A percentile compares a stretch with the other conserved stretches of the same genome.
These are phyloP conservation scores for Pharmacophagus antenor DNA, from an alignment of 2,888 invertebrate species.

Conservation along the genomic window DNA sequence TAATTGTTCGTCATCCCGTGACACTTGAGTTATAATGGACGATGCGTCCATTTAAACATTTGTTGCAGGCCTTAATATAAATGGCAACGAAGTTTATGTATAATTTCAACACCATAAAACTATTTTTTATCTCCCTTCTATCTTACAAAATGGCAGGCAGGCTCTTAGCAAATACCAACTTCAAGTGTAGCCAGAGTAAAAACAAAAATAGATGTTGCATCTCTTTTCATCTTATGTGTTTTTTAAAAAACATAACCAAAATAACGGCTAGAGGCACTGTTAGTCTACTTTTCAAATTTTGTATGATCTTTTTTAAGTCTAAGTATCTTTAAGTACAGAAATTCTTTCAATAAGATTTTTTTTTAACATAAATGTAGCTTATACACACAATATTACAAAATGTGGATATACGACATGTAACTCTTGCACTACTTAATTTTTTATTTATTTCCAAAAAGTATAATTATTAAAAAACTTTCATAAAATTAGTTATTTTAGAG, in stretches of 20 bases:
- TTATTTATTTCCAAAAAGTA: too few species aligned
- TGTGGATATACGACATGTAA: too few species aligned
- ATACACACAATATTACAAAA: too few species aligned
- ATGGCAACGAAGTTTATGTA: conserved; percentile 75
- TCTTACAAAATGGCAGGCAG: conserved; percentile 80
- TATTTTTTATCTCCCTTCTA: conserved; percentile 81
- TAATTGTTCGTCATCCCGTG: conserved; percentile 97
- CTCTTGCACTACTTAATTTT: too few species aligned
- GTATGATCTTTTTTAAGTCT: too few species aligned
- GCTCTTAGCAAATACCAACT: conserved; percentile 75
- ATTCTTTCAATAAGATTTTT: too few species aligned
- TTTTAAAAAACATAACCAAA: conserved; percentile 19
- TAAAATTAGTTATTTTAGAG: too few species aligned
- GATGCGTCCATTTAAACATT: conserved; percentile 95
- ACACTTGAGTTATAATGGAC: conserved; percentile 99
- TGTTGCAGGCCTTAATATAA: conserved; percentile 76
- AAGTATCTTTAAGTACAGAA: too few species aligned
- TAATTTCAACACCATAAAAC: conserved; percentile 80
- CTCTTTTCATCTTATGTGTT: conserved; percentile 44
- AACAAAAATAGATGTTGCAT: conserved; percentile 43
- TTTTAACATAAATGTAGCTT: too few species aligned
- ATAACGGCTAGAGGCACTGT: background rate
- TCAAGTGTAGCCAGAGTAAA: conserved; percentile 62
- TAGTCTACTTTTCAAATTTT: background rate
- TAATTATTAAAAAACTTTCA: too few species aligned